A percentile compares a stretch with the other conserved stretches of the same genome.
phyloP scores from a whole-genome alignment of 92 coral and sea anemone genomes.

The Galaxea fascicularis region DNA sequence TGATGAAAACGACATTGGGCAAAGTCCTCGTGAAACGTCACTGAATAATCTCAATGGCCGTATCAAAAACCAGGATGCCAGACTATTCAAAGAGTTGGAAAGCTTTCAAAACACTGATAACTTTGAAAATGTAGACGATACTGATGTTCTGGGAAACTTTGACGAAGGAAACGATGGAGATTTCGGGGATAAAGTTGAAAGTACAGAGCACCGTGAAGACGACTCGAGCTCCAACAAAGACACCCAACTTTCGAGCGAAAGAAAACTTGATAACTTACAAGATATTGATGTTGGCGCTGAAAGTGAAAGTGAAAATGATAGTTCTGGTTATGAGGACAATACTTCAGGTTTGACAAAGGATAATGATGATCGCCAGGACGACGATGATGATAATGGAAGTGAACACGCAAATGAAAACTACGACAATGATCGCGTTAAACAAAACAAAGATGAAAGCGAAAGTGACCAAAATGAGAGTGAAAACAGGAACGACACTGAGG shows the following conservation, averaged over 20 bases:
- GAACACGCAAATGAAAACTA: not conserved
- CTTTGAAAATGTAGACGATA: conserved; percentile 4
- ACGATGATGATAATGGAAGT: not conserved
- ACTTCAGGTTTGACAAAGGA: not conserved
- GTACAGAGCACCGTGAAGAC: not conserved
- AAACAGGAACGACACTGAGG: not conserved
- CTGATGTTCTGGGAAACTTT: conserved; percentile 8
- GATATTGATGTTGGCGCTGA: not conserved
- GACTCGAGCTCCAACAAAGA: not conserved
- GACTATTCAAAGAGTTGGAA: conserved; percentile 22
- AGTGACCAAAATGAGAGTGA: not conserved
- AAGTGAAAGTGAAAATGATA: conserved; percentile 4
- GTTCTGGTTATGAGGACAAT: no score
- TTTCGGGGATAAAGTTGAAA: not conserved
- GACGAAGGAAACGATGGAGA: conserved; percentile 9
- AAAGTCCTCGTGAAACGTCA: conserved; percentile 10
- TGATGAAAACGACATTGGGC: not conserved
- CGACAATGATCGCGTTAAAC: not conserved
- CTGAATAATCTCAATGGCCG: conserved; percentile 14
- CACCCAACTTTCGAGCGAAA: not conserved
- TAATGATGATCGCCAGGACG: not conserved
- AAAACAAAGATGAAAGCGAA: not conserved
- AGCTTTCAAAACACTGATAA: conserved; percentile 22
- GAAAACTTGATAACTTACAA: not conserved
- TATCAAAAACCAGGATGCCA: conserved; percentile 33